These are phyloP conservation scores for Phainopepla nitens DNA, from an alignment of 2,113 vertebrate genomes.

Conservation along the genomic window DNA sequence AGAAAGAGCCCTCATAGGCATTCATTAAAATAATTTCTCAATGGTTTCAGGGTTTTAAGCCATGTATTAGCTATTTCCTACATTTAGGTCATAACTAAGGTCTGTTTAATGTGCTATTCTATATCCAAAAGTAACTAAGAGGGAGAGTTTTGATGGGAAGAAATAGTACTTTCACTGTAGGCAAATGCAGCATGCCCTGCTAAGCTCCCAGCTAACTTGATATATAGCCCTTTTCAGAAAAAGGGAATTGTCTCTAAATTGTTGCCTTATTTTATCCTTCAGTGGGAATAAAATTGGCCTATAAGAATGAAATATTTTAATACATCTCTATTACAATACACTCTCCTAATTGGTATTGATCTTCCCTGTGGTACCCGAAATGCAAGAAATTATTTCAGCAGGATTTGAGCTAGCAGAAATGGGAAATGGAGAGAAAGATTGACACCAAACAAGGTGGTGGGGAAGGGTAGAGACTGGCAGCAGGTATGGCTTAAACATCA, in stretches of 20 bases:
- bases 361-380: conserved; percentile 23
- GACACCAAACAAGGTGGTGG: neutral
- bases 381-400: neutral
- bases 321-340: neutral
- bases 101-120: neutral
- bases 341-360: conserved; percentile 49
- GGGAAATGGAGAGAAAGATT: neutral
- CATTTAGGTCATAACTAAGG: neutral
- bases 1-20: neutral
- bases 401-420: neutral
- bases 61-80: neutral
- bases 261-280: conserved; percentile 41
- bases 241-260: conserved; percentile 22
- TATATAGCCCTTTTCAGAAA: neutral
- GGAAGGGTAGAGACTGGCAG: neutral
- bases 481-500: neutral
- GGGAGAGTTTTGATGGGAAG: neutral
- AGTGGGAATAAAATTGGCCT: conserved; percentile 25
- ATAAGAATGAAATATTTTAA: conserved; percentile 38
- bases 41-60: neutral
- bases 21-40: neutral
- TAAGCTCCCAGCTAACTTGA: conserved; percentile 3
- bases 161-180: neutral
- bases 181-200: neutral
- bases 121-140: neutral